Conservation (phyloP, 2,113 vertebrate genomes). For the Dicrurus megarhynchus region DNA sequence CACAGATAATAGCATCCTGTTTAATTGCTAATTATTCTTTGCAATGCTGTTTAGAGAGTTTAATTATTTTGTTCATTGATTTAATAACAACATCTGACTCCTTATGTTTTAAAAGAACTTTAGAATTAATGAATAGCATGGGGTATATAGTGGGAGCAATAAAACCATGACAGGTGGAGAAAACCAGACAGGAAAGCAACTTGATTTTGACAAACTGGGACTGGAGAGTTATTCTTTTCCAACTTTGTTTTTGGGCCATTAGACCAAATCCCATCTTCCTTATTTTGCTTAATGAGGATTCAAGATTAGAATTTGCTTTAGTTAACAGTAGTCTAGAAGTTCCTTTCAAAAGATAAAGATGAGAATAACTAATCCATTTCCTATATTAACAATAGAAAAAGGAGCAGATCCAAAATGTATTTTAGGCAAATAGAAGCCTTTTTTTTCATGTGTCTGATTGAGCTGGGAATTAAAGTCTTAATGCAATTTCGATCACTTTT, state of each 20-base stretch:
- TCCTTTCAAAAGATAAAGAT: neutral
- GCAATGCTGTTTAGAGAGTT: constrained; percentile 49
- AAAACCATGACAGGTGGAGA: neutral
- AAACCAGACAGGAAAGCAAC: neutral
- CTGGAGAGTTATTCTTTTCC: neutral
- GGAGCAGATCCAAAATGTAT: neutral
- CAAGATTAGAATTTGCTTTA: neutral
- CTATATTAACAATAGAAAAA: neutral
- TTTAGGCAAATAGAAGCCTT: neutral
- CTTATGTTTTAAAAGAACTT: constrained; percentile 18
- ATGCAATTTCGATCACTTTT: neutral
- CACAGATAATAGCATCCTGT: constrained; percentile 23
- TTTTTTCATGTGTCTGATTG: neutral
- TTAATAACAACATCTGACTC: constrained; percentile 42
- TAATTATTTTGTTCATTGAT: constrained; percentile 62
- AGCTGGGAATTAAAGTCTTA: neutral
- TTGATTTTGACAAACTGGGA: neutral
- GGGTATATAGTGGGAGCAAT: neutral
- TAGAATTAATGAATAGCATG: neutral
- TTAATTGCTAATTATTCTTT: constrained; percentile 61
- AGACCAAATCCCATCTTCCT: neutral
- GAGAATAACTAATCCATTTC: neutral
- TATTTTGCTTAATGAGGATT: neutral
- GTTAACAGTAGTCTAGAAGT: neutral
- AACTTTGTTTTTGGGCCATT: neutral